Evolutionary conservation across 2,113 vertebrate species (phyloP), one percentile per base, ranked within the genome.

Genomic region (Malurus melanocephalus): DNA sequence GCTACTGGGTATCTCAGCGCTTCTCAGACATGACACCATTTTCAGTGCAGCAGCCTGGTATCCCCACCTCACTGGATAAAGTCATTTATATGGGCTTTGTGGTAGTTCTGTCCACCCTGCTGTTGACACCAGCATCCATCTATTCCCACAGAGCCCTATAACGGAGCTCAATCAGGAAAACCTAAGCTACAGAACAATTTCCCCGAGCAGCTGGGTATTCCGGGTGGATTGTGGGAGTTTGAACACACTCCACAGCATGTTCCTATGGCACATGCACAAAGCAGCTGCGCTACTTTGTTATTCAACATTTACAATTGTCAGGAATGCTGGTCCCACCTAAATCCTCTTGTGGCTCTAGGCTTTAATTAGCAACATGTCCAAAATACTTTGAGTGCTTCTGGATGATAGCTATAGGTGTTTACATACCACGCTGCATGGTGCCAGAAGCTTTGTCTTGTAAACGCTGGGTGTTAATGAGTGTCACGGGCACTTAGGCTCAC

Each of bases 361-460:
- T 88, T 93, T 88, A 90, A 85, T 87, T 92, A 88, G 62, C 26
- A 92, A 51, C 28, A 7, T 35, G 46, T 68, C 62, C 60, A 69
- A 85, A 93, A 90, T 89, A 56, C 16, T 95, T 82, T 24, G 62
- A 85, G 40, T 69, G 59, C 60, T 85, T 85, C 84, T 69, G 62
- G 64, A 32, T 0, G 3, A 46, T 11, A 59, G 60, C 81, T 88
- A 9, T 20, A 89, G 75, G 78, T 66, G 80, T 42, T 53, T 57
- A 65, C 28, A 74, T 69, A 65, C 10, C 71, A 16, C n/a, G 76
- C 13, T 2, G 13, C 7, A 5, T 43, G 65, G 56, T 81, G 67
- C 51, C 14, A 11, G 72, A 64, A 77, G 21, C 42, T 38, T 28
- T 4, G 2, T 46, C 46, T 43, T 78, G 46, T 38, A 38, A 68